Evolutionary conservation across 2,113 vertebrate species (phyloP).

Genomic region (Cyphomyrus discorhynchus): DNA sequence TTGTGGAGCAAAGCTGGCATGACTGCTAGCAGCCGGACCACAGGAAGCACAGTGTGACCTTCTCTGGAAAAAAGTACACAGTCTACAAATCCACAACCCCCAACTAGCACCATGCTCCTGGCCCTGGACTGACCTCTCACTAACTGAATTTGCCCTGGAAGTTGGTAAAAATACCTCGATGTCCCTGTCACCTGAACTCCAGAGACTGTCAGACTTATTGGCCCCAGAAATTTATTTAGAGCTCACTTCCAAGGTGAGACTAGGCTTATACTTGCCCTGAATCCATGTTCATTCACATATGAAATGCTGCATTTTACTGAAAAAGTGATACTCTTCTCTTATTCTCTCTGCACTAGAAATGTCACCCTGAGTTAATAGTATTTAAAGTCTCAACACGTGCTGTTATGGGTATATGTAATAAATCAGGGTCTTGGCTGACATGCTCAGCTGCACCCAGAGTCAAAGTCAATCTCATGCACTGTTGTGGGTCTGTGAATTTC

Average conservation of each 20-base stretch:
- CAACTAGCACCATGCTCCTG: neutral
- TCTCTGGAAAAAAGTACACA: slow-evolving; percentile 40
- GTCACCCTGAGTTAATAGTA: neutral
- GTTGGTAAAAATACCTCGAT: slow-evolving; percentile 79
- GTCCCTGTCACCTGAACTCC: slow-evolving; percentile 56
- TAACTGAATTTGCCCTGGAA: neutral
- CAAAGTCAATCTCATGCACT: neutral
- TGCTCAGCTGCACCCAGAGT: neutral
- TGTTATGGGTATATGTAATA: neutral
- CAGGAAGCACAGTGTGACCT: slow-evolving; percentile 73
- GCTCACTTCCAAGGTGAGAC: slow-evolving; percentile 18
- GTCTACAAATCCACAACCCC: slow-evolving; percentile 65
- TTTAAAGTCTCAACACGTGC: neutral
- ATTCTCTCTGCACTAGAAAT: neutral
- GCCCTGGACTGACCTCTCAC: neutral
- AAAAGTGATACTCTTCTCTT: neutral
- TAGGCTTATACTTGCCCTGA: slow-evolving; percentile 2
- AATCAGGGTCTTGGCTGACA: neutral
- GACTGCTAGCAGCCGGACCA: slow-evolving; percentile 86
- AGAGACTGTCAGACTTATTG: neutral
- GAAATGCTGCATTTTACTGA: neutral
- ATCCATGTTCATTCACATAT: neutral
- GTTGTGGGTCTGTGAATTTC: neutral
- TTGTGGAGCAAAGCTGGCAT: slow-evolving; percentile 99
- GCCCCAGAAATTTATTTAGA: neutral